Conservation (phyloP, 2,888 invertebrate genomes). For the Lepidonotus clava region DNA sequence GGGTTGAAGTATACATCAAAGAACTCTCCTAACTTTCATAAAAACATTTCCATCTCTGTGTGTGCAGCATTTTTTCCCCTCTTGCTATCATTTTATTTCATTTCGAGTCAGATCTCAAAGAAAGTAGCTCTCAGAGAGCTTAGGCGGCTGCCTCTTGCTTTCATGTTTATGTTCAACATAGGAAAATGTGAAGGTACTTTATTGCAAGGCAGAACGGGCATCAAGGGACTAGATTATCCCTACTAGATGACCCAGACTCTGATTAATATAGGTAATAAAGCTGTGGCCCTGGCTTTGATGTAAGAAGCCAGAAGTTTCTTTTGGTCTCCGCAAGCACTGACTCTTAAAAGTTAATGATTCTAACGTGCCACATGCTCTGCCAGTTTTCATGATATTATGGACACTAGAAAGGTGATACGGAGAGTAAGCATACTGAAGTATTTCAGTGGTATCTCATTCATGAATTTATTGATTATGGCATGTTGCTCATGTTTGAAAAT, state of each 20-base stretch:
- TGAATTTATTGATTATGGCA: background rate
- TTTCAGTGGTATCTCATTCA: too few relatives aligned
- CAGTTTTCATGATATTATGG: too few relatives aligned
- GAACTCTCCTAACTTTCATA: conserved; percentile 27
- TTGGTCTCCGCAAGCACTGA: too few relatives aligned
- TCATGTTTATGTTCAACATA: conserved; percentile 45
- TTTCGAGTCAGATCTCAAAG: conserved; percentile 34
- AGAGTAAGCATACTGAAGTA: too few relatives aligned
- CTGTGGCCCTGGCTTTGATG: conserved; percentile 14
- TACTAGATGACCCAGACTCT: conserved; percentile 20
- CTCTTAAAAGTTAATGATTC: too few relatives aligned
- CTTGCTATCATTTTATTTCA: conserved; percentile 33
- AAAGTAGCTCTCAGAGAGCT: background rate
- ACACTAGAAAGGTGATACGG: too few relatives aligned
- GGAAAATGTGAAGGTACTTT: background rate
- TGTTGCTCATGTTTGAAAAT: background rate
- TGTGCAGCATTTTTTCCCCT: background rate
- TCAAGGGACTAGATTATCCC: conserved; percentile 32
- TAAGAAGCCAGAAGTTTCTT: background rate
- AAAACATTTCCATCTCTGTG: conserved; percentile 4
- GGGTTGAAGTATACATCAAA: conserved; percentile 53
- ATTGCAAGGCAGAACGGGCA: background rate
- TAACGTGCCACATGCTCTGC: too few relatives aligned
- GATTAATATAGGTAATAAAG: conserved; percentile 45
- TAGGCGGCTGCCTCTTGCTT: background rate